phyloP scores from a whole-genome alignment of 1,140 invertebrate species.

The Ptiloglossa arizonensis region DNA sequence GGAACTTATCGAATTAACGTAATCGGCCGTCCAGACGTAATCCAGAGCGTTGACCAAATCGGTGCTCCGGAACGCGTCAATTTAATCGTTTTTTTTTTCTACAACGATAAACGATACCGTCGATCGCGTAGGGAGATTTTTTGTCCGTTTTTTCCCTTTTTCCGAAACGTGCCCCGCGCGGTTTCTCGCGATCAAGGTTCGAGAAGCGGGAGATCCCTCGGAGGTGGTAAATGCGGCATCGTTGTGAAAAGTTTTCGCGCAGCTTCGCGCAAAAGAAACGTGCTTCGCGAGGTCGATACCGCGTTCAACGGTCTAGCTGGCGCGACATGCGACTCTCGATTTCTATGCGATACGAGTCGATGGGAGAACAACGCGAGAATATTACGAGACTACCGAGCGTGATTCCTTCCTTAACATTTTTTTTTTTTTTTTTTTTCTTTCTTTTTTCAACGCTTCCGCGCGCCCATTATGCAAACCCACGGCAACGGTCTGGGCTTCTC shows the following conservation, averaged over 20 bases:
- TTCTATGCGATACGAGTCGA: neutral
- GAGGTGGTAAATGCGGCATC: neutral
- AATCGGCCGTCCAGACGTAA: constrained; percentile 55
- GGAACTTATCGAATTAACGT: constrained; percentile 68
- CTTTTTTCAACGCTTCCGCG: constrained; percentile 11
- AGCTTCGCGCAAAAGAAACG: no score
- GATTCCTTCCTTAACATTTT: constrained; percentile 6
- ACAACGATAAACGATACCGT: constrained; percentile 28
- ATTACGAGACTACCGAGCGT: constrained; percentile 24
- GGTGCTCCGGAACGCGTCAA: constrained; percentile 55
- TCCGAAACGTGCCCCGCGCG: no score
- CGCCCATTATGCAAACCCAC: constrained; percentile 24
- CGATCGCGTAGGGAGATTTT: constrained; percentile 25
- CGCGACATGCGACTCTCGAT: neutral
- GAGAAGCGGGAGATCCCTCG: no score
- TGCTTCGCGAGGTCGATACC: neutral
- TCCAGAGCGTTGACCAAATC: constrained; percentile 58
- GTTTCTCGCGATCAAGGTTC: neutral
- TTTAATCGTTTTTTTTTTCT: constrained; percentile 46
- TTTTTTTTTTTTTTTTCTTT: no score
- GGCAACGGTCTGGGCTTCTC: constrained; percentile 3
- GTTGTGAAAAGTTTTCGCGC: no score
- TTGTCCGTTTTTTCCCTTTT: no score
- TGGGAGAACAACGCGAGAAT: neutral
- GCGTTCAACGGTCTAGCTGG: neutral